Evolutionary conservation across 2,888 invertebrate genomes (phyloP).

Genomic region (Lepidocyrtinus sp.): DNA sequence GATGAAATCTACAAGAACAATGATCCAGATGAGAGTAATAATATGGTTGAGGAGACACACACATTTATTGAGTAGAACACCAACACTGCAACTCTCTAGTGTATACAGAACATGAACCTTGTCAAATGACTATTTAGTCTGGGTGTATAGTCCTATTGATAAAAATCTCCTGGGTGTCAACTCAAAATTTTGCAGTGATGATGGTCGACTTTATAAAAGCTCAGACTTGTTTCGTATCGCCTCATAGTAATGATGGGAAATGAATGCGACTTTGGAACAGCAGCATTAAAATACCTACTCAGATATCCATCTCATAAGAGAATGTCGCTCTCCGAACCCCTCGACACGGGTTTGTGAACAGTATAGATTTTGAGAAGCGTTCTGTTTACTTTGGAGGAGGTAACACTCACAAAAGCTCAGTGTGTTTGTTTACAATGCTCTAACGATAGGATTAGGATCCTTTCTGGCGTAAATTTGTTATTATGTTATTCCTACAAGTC

Average conservation of each 20-base stretch:
- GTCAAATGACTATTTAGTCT: slow-evolving; percentile 43
- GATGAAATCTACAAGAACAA: slow-evolving; percentile 10
- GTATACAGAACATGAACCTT: slow-evolving; percentile 2
- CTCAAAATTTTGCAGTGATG: slow-evolving; percentile 18
- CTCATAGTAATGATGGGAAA: background rate
- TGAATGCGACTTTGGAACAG: too few species aligned
- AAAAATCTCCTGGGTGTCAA: slow-evolving; percentile 43
- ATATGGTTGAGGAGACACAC: slow-evolving; percentile 44
- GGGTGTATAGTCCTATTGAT: slow-evolving; percentile 7
- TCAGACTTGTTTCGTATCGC: slow-evolving; percentile 29
- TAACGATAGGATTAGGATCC: background rate
- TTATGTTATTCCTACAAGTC: background rate
- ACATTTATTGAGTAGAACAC: background rate
- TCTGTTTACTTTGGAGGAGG: slow-evolving; percentile 49
- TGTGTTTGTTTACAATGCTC: background rate
- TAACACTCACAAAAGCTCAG: slow-evolving; percentile 24
- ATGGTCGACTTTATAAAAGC: background rate
- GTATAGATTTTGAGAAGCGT: background rate
- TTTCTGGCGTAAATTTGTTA: background rate
- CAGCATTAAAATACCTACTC: too few species aligned
- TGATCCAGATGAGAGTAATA: slow-evolving; percentile 44
- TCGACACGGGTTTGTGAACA: background rate
- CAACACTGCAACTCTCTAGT: background rate
- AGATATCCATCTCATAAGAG: background rate
- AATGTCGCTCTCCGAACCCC: background rate